A percentile compares a stretch with the other conserved stretches of the same genome.
phyloP scores from a whole-genome alignment of 2,797 vertebrate genomes.

The Cossypha dichroa region DNA sequence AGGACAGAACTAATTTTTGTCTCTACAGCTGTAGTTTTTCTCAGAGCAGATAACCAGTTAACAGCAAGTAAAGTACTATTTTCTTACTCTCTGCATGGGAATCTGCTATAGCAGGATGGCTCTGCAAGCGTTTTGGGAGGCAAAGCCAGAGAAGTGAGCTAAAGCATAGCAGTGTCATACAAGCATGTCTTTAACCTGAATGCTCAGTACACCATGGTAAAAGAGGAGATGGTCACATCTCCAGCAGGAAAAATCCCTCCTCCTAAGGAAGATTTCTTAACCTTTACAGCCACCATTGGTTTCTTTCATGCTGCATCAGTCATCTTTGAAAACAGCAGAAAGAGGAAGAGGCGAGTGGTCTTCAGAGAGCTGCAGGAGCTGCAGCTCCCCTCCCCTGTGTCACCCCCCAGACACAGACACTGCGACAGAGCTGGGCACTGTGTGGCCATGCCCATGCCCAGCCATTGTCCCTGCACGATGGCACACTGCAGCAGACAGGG shows the following conservation, averaged over 20 bases:
- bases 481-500: background rate
- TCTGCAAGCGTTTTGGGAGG: background rate
- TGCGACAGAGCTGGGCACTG: fast-evolving
- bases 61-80: conserved; percentile 30
- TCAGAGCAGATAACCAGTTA: conserved; percentile 11
- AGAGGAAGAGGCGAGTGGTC: background rate
- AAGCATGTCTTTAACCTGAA: background rate
- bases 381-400: background rate
- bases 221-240: background rate
- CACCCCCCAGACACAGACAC: background rate
- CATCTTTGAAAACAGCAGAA: background rate
- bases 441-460: background rate
- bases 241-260: background rate
- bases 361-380: background rate
- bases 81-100: background rate
- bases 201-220: background rate
- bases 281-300: background rate
- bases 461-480: fast-evolving
- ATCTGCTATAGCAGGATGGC: background rate
- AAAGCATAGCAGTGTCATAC: background rate
- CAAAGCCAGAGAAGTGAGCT: background rate
- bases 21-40: conserved; percentile 38
- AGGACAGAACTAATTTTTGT: conserved; percentile 33
- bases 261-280: background rate
- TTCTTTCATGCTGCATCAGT: background rate